Evolutionary conservation across 1,140 invertebrate species (phyloP), one percentile per base, ranked within the genome.

Genomic region (Sycophila sp.): DNA sequence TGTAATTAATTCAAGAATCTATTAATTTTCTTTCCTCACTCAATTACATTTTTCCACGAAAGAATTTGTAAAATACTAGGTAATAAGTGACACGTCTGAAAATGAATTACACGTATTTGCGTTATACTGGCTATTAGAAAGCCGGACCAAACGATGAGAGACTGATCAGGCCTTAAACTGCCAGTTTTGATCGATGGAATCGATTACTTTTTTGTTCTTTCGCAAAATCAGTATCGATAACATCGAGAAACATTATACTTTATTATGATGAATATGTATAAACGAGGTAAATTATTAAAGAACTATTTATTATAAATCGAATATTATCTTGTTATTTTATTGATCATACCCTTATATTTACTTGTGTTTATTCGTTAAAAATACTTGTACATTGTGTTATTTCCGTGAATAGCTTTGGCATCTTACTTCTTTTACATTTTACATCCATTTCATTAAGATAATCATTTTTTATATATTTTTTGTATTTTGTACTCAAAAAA

Each of bases 221-320:
- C 63, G 45, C 71, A 60, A 75, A 76, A 70, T 59, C 17, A 59
- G 73, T 59, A 36, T 69, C 72, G 60, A 64, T 69, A 34, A 71
- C 28, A 73, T 58, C 30, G 72, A 74, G 68, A 56, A 73, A 74
- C 66, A 69, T 72, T 76, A 65, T 75, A 75, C 73, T 78, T 78
- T 78, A 77, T 78, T 72, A 72, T 72, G 75, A 75, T 56, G 73
- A 75, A 74, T 77, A 72, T 78, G 73, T 73, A 78, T 73, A 78
- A 73, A 72, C 34, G 40, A 75, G 71, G 72, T 77, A 77, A 76
- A 75, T 78, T 75, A 75, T 78, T 76, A 73, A 78, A 76, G 68
- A 76, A 70, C 73, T 78, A 78, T 78, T 78, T 78, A 78, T 76
- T 78, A 71, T 72, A 72, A 36, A 38, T 32, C 15, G 72, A 49